Evolutionary conservation across 2,797 vertebrate species (phyloP).

Genomic region (Thamnophis elegans): DNA sequence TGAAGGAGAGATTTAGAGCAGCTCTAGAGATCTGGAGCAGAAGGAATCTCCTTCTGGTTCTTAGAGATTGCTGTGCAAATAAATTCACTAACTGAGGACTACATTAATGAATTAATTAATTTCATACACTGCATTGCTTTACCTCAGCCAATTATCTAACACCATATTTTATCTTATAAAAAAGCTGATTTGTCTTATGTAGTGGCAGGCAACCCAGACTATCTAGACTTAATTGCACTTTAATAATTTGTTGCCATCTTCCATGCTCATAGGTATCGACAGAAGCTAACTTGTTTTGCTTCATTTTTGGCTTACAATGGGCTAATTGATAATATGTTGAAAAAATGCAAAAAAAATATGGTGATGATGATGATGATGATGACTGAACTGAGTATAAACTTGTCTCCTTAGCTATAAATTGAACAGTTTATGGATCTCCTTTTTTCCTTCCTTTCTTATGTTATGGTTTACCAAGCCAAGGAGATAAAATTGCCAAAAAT

Average conservation of each 20-base stretch:
- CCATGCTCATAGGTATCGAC: background rate
- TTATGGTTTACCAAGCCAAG: background rate
- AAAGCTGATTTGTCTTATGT: background rate
- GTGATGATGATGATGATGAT: background rate
- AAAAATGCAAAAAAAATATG: background rate
- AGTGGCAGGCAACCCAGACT: background rate
- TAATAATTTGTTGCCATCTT: background rate
- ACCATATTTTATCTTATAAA: background rate
- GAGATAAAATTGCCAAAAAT: background rate
- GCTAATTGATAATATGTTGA: background rate
- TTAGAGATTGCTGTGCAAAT: background rate
- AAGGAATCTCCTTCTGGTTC: background rate
- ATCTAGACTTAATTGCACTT: background rate
- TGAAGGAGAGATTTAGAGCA: background rate
- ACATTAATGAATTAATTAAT: background rate
- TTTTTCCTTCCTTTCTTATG: background rate
- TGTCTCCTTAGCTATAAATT: background rate
- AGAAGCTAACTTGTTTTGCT: background rate
- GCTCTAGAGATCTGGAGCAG: background rate
- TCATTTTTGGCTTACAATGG: background rate
- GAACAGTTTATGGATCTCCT: background rate
- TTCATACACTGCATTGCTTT: background rate
- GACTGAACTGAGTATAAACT: background rate
- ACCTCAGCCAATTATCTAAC: background rate
- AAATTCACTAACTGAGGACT: background rate